These are phyloP conservation scores for Apostichopus parvimensis DNA, from an alignment of 35 echinoderm and acorn worm species.

Conservation along the genomic window DNA sequence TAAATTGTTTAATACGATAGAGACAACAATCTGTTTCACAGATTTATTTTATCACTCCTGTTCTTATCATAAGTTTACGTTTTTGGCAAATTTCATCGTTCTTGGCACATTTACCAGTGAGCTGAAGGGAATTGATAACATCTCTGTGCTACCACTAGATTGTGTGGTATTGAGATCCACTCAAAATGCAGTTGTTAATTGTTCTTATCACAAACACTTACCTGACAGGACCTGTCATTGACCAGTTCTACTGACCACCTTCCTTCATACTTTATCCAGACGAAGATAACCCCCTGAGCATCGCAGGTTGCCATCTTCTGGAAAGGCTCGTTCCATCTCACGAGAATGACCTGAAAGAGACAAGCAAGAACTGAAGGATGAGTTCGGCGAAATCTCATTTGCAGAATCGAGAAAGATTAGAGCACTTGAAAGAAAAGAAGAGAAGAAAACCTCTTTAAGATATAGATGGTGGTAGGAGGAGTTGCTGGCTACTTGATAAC, in stretches of 20 bases:
- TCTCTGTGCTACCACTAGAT: too few relatives aligned
- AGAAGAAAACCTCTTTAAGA: not conserved
- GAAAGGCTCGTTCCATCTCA: conserved; percentile 99
- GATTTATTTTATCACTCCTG: too few relatives aligned
- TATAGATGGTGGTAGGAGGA: too few relatives aligned
- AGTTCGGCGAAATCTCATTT: conserved; percentile 8
- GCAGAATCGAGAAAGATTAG: not conserved
- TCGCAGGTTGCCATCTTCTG: conserved; percentile 98
- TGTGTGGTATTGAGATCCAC: too few relatives aligned
- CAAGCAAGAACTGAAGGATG: not conserved
- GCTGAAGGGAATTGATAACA: too few relatives aligned
- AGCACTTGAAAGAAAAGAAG: conserved; percentile 20
- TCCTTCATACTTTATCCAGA: conserved; percentile 99
- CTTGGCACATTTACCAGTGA: too few relatives aligned
- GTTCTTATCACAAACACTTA: conserved; percentile 33
- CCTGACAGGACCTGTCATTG: conserved; percentile 98
- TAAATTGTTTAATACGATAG: too few relatives aligned
- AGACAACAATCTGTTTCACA: too few relatives aligned
- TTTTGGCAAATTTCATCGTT: too few relatives aligned
- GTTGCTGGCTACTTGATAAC: too few relatives aligned
- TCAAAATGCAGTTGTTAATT: too few relatives aligned
- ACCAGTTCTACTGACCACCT: conserved; percentile 98
- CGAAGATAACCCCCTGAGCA: conserved; percentile 95
- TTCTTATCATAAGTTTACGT: too few relatives aligned
- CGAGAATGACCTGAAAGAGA: conserved; percentile 81